A percentile compares a stretch with the other conserved stretches of the same genome.
Conservation (phyloP, 2,113 vertebrate genomes). For the Anhinga anhinga region DNA sequence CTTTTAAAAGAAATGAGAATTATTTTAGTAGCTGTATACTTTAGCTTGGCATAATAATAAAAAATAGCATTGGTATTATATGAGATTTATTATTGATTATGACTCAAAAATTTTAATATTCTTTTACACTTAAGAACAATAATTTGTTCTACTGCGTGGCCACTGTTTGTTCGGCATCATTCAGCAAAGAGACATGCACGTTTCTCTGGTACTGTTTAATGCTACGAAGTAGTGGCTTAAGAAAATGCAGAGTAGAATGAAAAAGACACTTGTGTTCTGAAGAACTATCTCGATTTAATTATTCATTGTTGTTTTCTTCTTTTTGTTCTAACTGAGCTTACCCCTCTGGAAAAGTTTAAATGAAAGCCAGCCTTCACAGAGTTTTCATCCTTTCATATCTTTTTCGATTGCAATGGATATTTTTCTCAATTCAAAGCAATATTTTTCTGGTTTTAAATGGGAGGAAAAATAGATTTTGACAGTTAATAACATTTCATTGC, state of each 20-base stretch:
- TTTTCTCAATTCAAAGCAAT: neutral
- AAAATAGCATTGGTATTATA: neutral
- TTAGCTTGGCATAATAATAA: neutral
- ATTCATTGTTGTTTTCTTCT: neutral
- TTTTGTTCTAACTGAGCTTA: neutral
- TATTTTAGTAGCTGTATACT: neutral
- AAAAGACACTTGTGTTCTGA: neutral
- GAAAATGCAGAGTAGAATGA: neutral
- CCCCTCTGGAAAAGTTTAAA: constrained; percentile 22
- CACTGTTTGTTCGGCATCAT: neutral
- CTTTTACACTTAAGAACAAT: neutral
- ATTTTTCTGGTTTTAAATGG: constrained; percentile 11
- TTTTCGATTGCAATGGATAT: neutral
- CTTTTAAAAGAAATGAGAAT: neutral
- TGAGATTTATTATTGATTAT: neutral
- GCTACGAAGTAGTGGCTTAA: neutral
- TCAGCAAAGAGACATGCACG: neutral
- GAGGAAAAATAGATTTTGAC: constrained; percentile 33
- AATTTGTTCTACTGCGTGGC: neutral
- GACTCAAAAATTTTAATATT: neutral
- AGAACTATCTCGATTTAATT: neutral
- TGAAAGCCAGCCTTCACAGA: neutral
- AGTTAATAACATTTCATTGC: constrained; percentile 36
- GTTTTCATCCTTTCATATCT: neutral
- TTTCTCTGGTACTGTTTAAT: neutral